A percentile compares a stretch with the other conserved stretches of the same genome.
phyloP scores from a whole-genome alignment of 2,797 vertebrate genomes.

The Decapterus maruadsi region DNA sequence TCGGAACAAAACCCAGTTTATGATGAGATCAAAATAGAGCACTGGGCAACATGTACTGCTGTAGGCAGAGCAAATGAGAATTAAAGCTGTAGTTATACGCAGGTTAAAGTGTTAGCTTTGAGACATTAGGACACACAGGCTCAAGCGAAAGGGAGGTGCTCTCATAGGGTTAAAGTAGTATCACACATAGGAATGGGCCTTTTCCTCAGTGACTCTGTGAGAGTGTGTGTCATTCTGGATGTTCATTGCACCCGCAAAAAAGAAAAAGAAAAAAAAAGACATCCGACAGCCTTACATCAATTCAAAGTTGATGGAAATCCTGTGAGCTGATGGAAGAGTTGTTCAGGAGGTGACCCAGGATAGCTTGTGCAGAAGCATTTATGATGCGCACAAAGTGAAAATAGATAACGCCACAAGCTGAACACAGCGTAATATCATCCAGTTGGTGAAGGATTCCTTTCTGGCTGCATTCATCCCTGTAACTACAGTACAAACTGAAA shows the following conservation, averaged over 20 bases:
- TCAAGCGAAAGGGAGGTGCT: constrained; percentile 12
- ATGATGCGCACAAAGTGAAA: too few species aligned
- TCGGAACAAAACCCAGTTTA: constrained; percentile 50
- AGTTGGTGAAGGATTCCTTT: too few species aligned
- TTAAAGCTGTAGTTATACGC: constrained; percentile 33
- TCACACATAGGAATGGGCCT: background rate
- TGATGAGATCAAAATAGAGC: constrained; percentile 42
- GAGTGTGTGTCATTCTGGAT: background rate
- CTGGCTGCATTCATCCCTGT: too few species aligned
- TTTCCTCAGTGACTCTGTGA: background rate
- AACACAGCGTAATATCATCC: too few species aligned
- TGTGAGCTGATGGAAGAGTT: too few species aligned
- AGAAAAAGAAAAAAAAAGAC: background rate
- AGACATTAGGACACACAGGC: constrained; percentile 1
- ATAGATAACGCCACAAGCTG: too few species aligned
- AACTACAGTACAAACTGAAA: background rate
- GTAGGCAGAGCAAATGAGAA: constrained; percentile 43
- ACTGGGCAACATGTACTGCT: constrained; percentile 12
- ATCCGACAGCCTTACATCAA: background rate
- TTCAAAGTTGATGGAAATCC: background rate
- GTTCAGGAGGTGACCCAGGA: too few species aligned
- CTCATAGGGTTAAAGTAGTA: background rate
- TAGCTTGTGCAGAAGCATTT: too few species aligned
- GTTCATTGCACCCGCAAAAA: background rate
- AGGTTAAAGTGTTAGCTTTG: constrained; percentile 48